These are phyloP conservation scores for Achroia grisella DNA, from an alignment of 1,140 invertebrate genomes.

Conservation along the genomic window DNA sequence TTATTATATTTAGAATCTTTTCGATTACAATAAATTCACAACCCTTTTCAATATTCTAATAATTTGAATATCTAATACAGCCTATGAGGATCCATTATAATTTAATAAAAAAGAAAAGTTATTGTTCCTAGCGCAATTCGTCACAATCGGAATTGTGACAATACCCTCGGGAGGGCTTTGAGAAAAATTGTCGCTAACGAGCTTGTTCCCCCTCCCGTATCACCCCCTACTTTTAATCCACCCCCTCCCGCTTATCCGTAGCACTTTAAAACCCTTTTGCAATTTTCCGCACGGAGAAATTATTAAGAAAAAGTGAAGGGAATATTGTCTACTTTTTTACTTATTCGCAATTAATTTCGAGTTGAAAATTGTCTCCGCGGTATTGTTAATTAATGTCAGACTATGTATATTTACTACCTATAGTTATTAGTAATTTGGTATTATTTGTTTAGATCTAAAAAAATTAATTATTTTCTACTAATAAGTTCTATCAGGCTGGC, in stretches of 20 bases:
- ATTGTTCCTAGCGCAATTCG: conserved; percentile 53
- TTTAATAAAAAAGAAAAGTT: not conserved
- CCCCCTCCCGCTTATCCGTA: conserved; percentile 33
- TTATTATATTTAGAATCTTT: no score
- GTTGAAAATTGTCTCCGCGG: not conserved
- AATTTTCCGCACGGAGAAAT: conserved; percentile 59
- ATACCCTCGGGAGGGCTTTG: conserved; percentile 59
- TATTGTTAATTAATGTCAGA: not conserved
- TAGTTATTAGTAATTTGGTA: no score
- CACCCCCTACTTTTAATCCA: conserved; percentile 42
- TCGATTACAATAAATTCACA: no score
- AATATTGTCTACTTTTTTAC: conserved; percentile 43
- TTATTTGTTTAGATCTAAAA: no score
- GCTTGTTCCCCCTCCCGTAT: conserved; percentile 32
- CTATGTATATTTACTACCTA: no score
- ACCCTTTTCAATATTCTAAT: no score
- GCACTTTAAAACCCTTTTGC: conserved; percentile 68
- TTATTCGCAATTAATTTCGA: conserved; percentile 11
- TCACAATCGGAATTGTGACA: conserved; percentile 60
- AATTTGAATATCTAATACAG: not conserved
- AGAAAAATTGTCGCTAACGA: conserved; percentile 72
- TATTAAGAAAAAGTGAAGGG: conserved; percentile 54
- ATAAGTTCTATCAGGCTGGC: no score
- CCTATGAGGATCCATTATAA: not conserved
- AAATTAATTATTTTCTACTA: no score